Percentiles rank a stretch among this genome's conserved stretches.
Evolutionary conservation across 2,888 invertebrate genomes (phyloP).

Genomic region (Lycophotia porphyrea): DNA sequence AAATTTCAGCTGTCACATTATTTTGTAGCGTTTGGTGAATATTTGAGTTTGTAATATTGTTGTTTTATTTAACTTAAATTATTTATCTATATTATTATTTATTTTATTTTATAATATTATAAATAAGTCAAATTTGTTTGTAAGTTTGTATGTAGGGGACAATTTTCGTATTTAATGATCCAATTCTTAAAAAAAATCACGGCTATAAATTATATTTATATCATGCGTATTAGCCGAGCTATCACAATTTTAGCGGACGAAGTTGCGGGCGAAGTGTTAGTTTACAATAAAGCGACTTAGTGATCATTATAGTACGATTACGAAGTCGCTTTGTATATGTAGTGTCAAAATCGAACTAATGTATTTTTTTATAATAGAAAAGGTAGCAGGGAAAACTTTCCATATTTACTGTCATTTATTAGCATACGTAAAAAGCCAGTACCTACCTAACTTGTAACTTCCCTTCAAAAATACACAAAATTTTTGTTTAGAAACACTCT

Average conservation of each 20-base stretch:
- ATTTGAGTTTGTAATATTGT: slow-evolving; percentile 1
- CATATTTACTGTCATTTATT: slow-evolving; percentile 18
- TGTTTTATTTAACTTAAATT: not conserved
- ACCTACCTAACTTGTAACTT: slow-evolving; percentile 6
- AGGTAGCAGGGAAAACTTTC: not conserved
- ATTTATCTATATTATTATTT: not conserved
- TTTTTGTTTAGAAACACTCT: slow-evolving; percentile 83
- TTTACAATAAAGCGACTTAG: not conserved
- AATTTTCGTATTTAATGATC: too few relatives aligned
- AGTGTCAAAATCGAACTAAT: not conserved
- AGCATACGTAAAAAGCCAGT: slow-evolving; percentile 28
- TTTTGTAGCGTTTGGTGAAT: slow-evolving; percentile 19
- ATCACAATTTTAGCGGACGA: too few relatives aligned
- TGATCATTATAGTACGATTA: not conserved
- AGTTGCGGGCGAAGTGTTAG: too few relatives aligned
- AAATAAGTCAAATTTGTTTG: too few relatives aligned
- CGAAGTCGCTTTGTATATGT: too few relatives aligned
- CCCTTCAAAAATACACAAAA: slow-evolving; percentile 50
- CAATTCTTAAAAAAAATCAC: too few relatives aligned
- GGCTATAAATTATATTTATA: too few relatives aligned
- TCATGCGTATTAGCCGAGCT: too few relatives aligned
- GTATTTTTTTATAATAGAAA: not conserved
- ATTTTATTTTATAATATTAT: too few relatives aligned
- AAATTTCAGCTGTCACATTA: slow-evolving; percentile 43
- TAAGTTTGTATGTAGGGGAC: too few relatives aligned